These are phyloP conservation scores for Diarsia rubi DNA, from an alignment of 2,888 invertebrate genomes.

Conservation along the genomic window DNA sequence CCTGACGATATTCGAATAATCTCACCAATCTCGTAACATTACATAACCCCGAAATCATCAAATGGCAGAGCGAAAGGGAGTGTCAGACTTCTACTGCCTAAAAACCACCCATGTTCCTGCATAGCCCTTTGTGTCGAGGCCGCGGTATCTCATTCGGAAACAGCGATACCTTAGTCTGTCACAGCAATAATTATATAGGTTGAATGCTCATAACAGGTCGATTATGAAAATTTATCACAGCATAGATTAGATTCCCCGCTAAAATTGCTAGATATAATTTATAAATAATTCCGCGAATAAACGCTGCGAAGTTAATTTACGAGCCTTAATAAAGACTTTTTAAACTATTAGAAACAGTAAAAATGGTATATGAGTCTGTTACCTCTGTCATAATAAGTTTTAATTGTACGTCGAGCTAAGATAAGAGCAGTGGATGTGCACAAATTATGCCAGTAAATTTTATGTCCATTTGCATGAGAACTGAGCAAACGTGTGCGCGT, in stretches of 20 bases:
- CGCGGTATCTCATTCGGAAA: no score
- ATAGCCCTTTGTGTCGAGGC: no score
- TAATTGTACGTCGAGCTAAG: conserved; percentile 72
- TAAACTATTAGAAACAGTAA: conserved; percentile 60
- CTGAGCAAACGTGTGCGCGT: conserved; percentile 72
- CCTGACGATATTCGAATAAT: background rate
- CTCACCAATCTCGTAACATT: no score
- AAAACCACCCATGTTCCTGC: no score
- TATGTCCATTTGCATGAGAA: conserved; percentile 82
- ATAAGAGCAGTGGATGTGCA: conserved; percentile 73
- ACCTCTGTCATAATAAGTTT: conserved; percentile 74
- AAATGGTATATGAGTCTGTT: conserved; percentile 63
- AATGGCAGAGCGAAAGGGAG: no score
- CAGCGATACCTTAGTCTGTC: conserved; percentile 5
- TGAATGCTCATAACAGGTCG: conserved; percentile 26
- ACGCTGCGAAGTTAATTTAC: conserved; percentile 34
- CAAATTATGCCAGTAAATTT: conserved; percentile 78
- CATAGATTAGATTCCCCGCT: conserved; percentile 25
- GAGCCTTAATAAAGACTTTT: conserved; percentile 53
- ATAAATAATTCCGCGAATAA: conserved; percentile 29
- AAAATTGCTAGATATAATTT: conserved; percentile 25
- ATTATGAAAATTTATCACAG: conserved; percentile 40
- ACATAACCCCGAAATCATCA: no score
- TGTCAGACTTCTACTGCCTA: no score
- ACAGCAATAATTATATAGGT: conserved; percentile 10